Evolutionary conservation across 2,888 invertebrate genomes (phyloP), one percentile per base, ranked within the genome.

Genomic region (Plagodis pulveraria): DNA sequence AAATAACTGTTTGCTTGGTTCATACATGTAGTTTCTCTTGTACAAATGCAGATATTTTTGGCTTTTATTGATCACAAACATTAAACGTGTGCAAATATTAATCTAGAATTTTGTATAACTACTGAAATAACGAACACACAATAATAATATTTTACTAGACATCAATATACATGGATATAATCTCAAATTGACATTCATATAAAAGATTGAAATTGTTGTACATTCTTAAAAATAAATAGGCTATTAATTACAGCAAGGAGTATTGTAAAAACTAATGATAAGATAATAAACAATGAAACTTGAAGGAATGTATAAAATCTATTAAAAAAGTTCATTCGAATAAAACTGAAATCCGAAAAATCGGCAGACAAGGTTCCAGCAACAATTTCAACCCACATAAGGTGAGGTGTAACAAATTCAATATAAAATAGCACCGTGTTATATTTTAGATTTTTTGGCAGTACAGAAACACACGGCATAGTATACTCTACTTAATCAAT

Each of bases 401-500:
- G 22, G 22, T 22, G 4, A 22, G 4, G 22, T 22, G 22, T 22
- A 22, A 22, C 22, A 22, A 2, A 22, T 22, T 22, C 22, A 22
- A 22, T 22, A 22, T 22, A 22, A 22, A 22, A 12, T 53, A 59
- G 66, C 66, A 63, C 62, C 63, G 63, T 63, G 63, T 58, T 35
- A 43, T 47, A 59, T 48, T 50, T 62, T 63, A 45, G 34, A 35
- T 44, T 42, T 59, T 59, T 52, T 57, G 55, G 53, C 57, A 60
- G 57, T 60, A 59, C 32, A 49, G 12, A 50, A 52, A 57, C 58
- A 63, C 59, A 63, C 63, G 58, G 63, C 60, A 62, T 57, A 22
- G 22, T 22, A 22, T 22, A 47, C 54, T 44, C 34, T 50, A 45
- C 32, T 51, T 50, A 34, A 55, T 60, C 56, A 57, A 51, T 49